These are phyloP conservation scores for Semnopithecus entellus DNA, from an alignment of 2,113 vertebrate genomes.

Conservation along the genomic window DNA sequence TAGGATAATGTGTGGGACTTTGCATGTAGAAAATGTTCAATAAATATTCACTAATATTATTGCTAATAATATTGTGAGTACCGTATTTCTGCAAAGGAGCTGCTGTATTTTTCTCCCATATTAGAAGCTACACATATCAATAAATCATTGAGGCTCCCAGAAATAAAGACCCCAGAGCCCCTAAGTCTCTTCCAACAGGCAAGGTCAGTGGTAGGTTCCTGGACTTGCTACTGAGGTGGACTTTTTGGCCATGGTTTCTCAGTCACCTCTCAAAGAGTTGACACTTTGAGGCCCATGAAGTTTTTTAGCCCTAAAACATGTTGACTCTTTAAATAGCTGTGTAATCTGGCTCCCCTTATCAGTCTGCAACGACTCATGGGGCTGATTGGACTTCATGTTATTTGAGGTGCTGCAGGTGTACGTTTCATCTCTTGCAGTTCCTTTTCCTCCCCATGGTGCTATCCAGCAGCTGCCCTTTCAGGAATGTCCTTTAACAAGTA, in stretches of 20 bases:
- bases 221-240: background rate
- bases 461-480: background rate
- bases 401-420: constrained; percentile 20
- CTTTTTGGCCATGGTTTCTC: background rate
- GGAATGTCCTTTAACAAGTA: background rate
- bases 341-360: background rate
- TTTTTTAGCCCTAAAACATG: background rate
- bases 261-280: background rate
- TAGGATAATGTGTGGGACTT: background rate
- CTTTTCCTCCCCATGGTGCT: rapidly evolving
- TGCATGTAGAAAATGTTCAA: background rate
- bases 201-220: background rate
- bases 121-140: background rate
- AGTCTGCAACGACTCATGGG: background rate
- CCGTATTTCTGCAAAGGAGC: background rate
- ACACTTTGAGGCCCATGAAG: background rate
- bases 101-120: background rate
- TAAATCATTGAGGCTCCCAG: background rate
- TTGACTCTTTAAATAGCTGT: background rate
- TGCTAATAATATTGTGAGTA: background rate
- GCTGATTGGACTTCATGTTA: background rate
- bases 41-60: background rate
- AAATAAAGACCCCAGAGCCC: background rate
- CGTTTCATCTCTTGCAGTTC: background rate
- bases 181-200: background rate